Evolutionary conservation across 1,140 invertebrate genomes (phyloP), one percentile per base, ranked within the genome.

Genomic region (Drosophila pectinifera): DNA sequence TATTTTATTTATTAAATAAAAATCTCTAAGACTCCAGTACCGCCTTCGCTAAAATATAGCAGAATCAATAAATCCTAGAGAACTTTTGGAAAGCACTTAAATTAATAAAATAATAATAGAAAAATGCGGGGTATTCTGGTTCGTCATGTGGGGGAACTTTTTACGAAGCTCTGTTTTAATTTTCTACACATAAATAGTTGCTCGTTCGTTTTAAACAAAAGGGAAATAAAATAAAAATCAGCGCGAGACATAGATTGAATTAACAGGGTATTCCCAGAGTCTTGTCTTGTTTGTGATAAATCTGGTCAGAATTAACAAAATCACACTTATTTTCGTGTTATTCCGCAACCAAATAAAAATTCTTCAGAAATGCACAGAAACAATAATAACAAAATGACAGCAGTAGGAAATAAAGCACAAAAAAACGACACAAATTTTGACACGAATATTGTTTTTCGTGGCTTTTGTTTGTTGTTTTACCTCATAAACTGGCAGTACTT

Each of bases 381-480:
- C 5, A 49, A 49, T 49, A 49, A 55, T 34, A 26, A 54, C 7
- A 39, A 61, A 62, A 31, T 39, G 18, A 7, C 38, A 53, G 46
- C 39, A 46, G 34, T 39, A 46, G 65, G 46, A 69, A 69, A 67
- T 69, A 43, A 42, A 36, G 39, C 28, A 62, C 18, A 65, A 65
- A 69, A 69, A 67, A 68, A 68, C 28, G 28, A 54, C 62, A 36
- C 20, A 43, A 67, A 54, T 55, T 55, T 68, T 31, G 46, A 68
- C 65, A 69, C 65, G 63, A 69, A 69, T 68, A 69, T 68, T 69
- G 63, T 69, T 53, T 69, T 68, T 53, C 63, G 14, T 38, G 43
- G 46, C 61, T 68, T 67, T 68, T 67, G 45, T 69, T 69, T 69
- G 31, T 5, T 54, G 31, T 36, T 62, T 41, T 55, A 13, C 36